Conservation (phyloP, 2,113 vertebrate species). For the Sprattus sprattus region DNA sequence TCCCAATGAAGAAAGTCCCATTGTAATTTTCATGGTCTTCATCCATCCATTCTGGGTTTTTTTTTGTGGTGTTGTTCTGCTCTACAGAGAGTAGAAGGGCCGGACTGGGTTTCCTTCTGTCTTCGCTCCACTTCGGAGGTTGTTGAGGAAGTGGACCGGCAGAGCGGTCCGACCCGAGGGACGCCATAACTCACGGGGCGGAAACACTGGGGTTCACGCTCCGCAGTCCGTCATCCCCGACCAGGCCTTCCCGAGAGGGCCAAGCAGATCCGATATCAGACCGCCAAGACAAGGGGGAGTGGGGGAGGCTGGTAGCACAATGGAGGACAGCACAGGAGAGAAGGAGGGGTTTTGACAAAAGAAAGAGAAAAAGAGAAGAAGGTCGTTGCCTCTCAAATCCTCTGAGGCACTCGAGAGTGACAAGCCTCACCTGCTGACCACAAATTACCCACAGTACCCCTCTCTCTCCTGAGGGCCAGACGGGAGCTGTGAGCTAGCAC, state of each 20-base stretch:
- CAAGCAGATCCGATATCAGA: constrained; percentile 12
- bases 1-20: too few species aligned
- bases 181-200: constrained; percentile 16
- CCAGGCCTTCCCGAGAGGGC: background rate
- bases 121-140: background rate
- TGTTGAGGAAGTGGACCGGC: background rate
- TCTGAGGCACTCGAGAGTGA: background rate
- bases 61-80: background rate
- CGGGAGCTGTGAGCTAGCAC: background rate
- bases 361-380: background rate
- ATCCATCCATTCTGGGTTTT: too few species aligned
- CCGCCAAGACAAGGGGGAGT: background rate
- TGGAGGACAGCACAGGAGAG: background rate
- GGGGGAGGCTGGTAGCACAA: background rate
- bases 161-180: background rate
- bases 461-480: background rate
- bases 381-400: background rate
- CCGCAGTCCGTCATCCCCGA: constrained; percentile 16
- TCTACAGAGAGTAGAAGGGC: background rate
- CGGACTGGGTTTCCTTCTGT: background rate
- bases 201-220: constrained; percentile 27
- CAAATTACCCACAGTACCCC: background rate
- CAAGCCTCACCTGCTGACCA: background rate
- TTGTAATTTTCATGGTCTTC: too few species aligned
- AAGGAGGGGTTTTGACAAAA: background rate